phyloP scores from a whole-genome alignment of 2,888 invertebrate species.

The Lepeophtheirus nordmannii region DNA sequence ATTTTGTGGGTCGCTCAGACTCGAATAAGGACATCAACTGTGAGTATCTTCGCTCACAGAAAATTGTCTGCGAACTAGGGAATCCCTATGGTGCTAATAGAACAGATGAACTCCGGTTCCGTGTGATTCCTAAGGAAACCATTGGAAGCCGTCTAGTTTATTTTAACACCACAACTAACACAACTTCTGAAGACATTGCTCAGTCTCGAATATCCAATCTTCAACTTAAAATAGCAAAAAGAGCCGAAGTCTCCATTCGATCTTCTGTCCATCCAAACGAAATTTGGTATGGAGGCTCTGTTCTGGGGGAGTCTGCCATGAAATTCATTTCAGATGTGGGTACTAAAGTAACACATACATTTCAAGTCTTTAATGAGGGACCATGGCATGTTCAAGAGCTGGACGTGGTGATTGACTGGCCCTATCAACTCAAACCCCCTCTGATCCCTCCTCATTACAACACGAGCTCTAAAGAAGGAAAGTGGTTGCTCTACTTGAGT shows the following conservation, averaged over 20 bases:
- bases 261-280: slow-evolving; percentile 48
- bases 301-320: slow-evolving; percentile 70
- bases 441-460: slow-evolving; percentile 31
- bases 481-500: slow-evolving; percentile 77
- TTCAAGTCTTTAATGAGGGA: slow-evolving; percentile 65
- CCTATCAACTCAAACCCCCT: slow-evolving; percentile 50
- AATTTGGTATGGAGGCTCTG: slow-evolving; percentile 70
- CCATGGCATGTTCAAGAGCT: slow-evolving; percentile 65
- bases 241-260: slow-evolving; percentile 20
- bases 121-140: background rate
- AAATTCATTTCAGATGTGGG: slow-evolving; percentile 36
- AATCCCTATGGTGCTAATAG: slow-evolving; percentile 17
- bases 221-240: background rate
- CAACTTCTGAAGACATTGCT: slow-evolving; percentile 12
- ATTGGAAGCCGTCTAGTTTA: background rate
- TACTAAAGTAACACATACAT: slow-evolving; percentile 56
- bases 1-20: slow-evolving; percentile 21
- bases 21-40: slow-evolving; percentile 13
- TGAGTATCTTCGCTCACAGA: background rate
- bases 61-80: slow-evolving; percentile 7
- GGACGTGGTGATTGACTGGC: slow-evolving; percentile 67
- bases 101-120: slow-evolving; percentile 11
- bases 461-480: slow-evolving; percentile 40
- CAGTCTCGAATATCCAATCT: background rate
- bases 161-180: slow-evolving; percentile 13